Base-by-base conservation (phyloP, 1,140 invertebrate species). In the Dermatophagoides farinae region DNA sequence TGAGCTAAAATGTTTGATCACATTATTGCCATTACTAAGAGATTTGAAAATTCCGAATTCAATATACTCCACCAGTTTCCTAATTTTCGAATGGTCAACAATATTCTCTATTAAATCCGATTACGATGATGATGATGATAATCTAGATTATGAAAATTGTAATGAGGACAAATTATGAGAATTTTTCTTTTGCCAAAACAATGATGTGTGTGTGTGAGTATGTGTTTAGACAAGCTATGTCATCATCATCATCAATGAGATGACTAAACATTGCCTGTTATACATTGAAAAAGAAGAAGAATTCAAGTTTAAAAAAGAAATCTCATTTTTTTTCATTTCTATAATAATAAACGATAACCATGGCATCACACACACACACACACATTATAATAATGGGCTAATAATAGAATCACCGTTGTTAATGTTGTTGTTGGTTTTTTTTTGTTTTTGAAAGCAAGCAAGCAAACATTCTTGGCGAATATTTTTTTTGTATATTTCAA, bases 221-320 rank as follows among this genome's bases (percentile, higher is more conserved):
- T n/a, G n/a, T n/a, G n/a, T n/a, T n/a, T n/a, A n/a, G n/a, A n/a
- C n/a, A n/a, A n/a, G n/a, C 31, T 31, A 31, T 31, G 31, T 31
- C 8, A 31, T 31, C 10, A 4, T 43, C 10, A 5, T 10, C 10
- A 5, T 43, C 2, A 18, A 16, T 2, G 11, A 6, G 12, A 20
- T 50, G 18, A 20, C 18, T 55, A 2, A 18, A 2, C 2, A 38
- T 14, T 55, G 53, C 31, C 14, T 55, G 25, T 50, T 14, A 16
- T n/a, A 2, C 10, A 20, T 44, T 55, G 2, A 23, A 39, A 38
- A n/a, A 38, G 53, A 14, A 20, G 5, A 44, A 55, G 25, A 55
- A 55, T 55, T 55, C 53, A 55, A 55, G 53, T 55, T 55, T 55
- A 55, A 55, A 55, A 55, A 55, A 11, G n/a, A 16, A 31, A 16